Evolutionary conservation across 2,888 invertebrate genomes (phyloP).

Genomic region (Cephus rjabovi): DNA sequence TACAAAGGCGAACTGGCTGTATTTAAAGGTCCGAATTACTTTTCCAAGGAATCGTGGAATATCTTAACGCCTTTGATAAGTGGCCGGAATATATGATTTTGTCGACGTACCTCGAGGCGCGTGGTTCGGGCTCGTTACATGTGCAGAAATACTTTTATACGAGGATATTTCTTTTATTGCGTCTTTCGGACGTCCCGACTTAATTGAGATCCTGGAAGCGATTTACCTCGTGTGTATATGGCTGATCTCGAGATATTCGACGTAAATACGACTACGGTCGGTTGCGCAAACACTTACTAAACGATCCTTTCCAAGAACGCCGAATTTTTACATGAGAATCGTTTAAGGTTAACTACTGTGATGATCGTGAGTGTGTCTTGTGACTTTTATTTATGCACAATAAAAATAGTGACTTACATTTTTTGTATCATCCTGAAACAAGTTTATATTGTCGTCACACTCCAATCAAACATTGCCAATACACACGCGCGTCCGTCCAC

Average conservation of each 20-base stretch:
- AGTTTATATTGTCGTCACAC: not conserved
- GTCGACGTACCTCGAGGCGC: not conserved
- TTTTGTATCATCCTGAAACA: not conserved
- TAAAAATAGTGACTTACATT: not conserved
- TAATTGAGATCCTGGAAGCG: not conserved
- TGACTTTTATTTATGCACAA: not conserved
- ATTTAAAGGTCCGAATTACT: constrained; percentile 51
- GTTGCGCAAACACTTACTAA: not conserved
- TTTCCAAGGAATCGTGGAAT: constrained; percentile 54
- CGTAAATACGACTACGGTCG: not conserved
- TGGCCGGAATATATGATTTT: constrained; percentile 15
- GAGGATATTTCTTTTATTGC: not conserved
- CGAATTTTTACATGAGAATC: not conserved
- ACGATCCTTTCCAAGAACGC: not conserved
- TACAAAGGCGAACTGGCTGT: constrained; percentile 36
- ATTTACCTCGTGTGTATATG: not conserved
- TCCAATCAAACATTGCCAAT: not conserved
- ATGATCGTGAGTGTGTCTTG: not conserved
- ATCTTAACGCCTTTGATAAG: constrained; percentile 59
- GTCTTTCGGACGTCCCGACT: not conserved
- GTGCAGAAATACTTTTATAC: not conserved
- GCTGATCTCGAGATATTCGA: not conserved
- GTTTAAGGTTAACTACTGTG: not conserved
- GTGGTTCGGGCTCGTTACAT: not conserved
- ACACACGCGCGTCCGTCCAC: not conserved